Evolutionary conservation across 2,888 invertebrate species (phyloP), one percentile per base, ranked within the genome.

Genomic region (Eupeodes luniger): DNA sequence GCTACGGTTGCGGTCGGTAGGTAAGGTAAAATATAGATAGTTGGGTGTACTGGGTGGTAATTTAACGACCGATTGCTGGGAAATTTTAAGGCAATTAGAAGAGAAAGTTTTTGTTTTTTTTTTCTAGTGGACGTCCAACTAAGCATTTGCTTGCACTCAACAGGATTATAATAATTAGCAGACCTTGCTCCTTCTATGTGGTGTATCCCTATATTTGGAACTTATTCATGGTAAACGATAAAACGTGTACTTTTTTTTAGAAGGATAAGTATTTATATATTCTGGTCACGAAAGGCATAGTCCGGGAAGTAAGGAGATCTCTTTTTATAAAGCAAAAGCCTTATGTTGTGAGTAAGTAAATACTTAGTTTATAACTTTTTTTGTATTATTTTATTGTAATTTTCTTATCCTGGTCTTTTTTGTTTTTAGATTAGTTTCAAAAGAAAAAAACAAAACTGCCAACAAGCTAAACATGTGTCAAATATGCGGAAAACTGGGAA

Each of bases 281-380:
- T 81, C 82, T 59, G n/a, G 77, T 64, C 82, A 77, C 82, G 82
- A 76, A 70, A 27, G 19, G 10, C 14, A 36, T 34, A 59, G 34
- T 10, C 57, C 14, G 34, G 14, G 2, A 59, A 27, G 2, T 10
- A 34, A 59, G 2, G 5, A 7, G 6, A 27, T 57, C 1, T 11
- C 27, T 4, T 40, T 1, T 5, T 5, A 40, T 40, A 9, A 53
- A 10, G 16, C 5, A 11, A 12, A 9, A 47, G 11, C 5, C 11
- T 5, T 19, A 19, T 19, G 19, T 19, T 19, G 1, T 19, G 19
- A 1, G 19, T 19, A 19, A 19, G 19, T 19, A 19, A 19, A 19
- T 19, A 1, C 19, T 19, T 1, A 19, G 19, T 19, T 19, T 19
- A 19, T 19, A 19, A 19, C 19, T 19, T 19, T 0, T 19, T 19